Evolutionary conservation across 1,140 invertebrate species (phyloP).

Genomic region (Brachionus asplanchnoidis): DNA sequence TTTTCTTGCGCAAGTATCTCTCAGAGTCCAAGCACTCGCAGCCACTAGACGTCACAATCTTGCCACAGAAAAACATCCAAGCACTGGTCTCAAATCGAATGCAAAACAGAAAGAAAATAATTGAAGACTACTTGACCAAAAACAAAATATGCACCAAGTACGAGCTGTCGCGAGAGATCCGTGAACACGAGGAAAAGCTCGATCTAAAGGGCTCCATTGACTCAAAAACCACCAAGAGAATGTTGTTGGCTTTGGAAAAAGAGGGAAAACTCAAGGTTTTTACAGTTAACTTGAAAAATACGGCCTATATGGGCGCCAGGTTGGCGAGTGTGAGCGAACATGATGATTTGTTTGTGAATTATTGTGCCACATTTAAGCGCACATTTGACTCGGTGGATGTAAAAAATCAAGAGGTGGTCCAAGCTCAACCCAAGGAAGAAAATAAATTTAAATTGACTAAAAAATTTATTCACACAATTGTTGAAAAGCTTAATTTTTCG

Average conservation of each 20-base stretch:
- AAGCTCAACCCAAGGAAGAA: background rate
- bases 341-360: background rate
- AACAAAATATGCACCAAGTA: constrained; percentile 35
- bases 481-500: background rate
- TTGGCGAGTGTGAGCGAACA: background rate
- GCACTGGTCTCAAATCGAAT: constrained; percentile 24
- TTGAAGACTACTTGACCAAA: background rate
- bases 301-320: background rate
- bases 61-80: constrained; percentile 10
- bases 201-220: constrained; percentile 18
- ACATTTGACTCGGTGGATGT: constrained; percentile 22
- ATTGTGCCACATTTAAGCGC: constrained; percentile 17
- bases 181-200: background rate
- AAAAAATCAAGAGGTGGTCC: background rate
- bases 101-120: constrained; percentile 8
- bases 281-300: constrained; percentile 21
- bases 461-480: constrained; percentile 3
- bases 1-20: background rate
- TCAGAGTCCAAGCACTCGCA: background rate
- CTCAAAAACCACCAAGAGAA: constrained; percentile 33
- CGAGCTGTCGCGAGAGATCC: background rate
- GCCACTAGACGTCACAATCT: background rate
- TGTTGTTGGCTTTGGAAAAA: constrained; percentile 4
- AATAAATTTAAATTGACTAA: constrained; percentile 15
- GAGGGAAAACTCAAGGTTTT: background rate